phyloP scores from a whole-genome alignment of 2,888 invertebrate species.

The Peribatodes rhomboidaria region DNA sequence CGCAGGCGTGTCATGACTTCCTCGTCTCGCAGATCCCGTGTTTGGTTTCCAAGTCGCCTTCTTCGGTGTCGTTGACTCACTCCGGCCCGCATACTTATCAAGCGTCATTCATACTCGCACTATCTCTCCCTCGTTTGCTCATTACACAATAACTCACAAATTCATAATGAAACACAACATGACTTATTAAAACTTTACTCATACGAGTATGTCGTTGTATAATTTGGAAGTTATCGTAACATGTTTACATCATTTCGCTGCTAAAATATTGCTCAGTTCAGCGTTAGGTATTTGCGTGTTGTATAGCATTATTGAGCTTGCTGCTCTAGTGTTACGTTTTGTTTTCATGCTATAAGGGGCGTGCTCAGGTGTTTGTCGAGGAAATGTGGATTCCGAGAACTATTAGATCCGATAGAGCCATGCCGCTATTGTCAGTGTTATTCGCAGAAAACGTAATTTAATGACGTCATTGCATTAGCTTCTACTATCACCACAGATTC shows the following conservation, averaged over 20 bases:
- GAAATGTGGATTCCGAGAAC: conserved; percentile 51
- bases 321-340: conserved; percentile 40
- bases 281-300: conserved; percentile 32
- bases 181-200: not conserved
- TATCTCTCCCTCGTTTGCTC: conserved; percentile 18
- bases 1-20: conserved; percentile 9
- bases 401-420: conserved; percentile 30
- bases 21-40: conserved; percentile 17
- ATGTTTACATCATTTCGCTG: conserved; percentile 19
- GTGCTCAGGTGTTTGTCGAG: conserved; percentile 48
- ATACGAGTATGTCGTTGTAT: not conserved
- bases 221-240: not conserved
- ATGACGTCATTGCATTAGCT: conserved; percentile 31
- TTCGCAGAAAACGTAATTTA: conserved; percentile 42
- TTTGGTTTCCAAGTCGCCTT: conserved; percentile 15
- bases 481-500: conserved; percentile 19
- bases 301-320: conserved; percentile 32
- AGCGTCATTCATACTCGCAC: conserved; percentile 16
- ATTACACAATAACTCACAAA: conserved; percentile 18
- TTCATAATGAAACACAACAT: conserved; percentile 9
- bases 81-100: conserved; percentile 37
- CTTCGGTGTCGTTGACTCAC: conserved; percentile 50
- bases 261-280: conserved; percentile 11
- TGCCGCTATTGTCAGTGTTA: conserved; percentile 26
- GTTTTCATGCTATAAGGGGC: conserved; percentile 45